These are phyloP conservation scores for Ligdia adustata DNA, from an alignment of 2,888 invertebrate species.

Conservation along the genomic window DNA sequence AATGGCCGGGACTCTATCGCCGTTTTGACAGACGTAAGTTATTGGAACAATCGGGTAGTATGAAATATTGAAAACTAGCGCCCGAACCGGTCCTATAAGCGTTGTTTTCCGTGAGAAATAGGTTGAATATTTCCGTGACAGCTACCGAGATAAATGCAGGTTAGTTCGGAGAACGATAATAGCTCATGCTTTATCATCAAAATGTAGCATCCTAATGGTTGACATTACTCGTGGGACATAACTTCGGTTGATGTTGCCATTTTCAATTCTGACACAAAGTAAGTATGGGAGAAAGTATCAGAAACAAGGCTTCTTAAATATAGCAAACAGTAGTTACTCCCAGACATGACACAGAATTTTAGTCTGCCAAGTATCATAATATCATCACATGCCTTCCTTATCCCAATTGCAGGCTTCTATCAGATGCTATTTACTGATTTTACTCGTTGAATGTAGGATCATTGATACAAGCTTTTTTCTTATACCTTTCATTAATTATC, in stretches of 20 bases:
- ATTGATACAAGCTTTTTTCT: too few relatives aligned
- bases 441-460: too few relatives aligned
- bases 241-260: not conserved
- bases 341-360: too few relatives aligned
- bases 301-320: too few relatives aligned
- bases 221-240: not conserved
- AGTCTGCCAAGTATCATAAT: too few relatives aligned
- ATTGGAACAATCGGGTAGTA: slow-evolving; percentile 55
- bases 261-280: not conserved
- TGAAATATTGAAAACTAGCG: slow-evolving; percentile 59
- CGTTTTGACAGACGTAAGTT: slow-evolving; percentile 60
- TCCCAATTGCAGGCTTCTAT: too few relatives aligned
- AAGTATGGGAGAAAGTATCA: too few relatives aligned
- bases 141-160: slow-evolving; percentile 21
- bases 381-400: too few relatives aligned
- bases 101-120: slow-evolving; percentile 38
- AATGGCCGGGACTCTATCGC: slow-evolving; percentile 48
- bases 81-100: slow-evolving; percentile 42
- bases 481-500: too few relatives aligned
- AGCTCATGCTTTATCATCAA: slow-evolving; percentile 2
- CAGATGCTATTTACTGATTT: too few relatives aligned
- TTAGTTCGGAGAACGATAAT: slow-evolving; percentile 7
- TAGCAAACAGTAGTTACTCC: too few relatives aligned
- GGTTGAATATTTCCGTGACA: slow-evolving; percentile 32
- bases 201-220: slow-evolving; percentile 3